phyloP scores from a whole-genome alignment of 2,113 vertebrate genomes.

The Oceanodroma tethys region DNA sequence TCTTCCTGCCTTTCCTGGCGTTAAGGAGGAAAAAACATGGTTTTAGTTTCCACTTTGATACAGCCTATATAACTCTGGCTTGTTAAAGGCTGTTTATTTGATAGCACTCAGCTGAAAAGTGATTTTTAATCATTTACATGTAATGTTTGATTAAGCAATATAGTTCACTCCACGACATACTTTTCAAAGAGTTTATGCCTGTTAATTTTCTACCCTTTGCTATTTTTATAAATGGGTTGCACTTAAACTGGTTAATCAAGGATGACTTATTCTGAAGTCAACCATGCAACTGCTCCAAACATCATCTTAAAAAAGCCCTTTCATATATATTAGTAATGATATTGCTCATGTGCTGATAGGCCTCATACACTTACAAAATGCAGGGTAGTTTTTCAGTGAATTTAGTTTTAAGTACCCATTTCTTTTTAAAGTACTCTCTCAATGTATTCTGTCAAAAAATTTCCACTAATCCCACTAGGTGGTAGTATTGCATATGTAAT shows the following conservation, averaged over 20 bases:
- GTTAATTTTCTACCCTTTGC: background rate
- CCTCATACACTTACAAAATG: background rate
- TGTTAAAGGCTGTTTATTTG: background rate
- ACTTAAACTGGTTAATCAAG: background rate
- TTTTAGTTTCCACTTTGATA: background rate
- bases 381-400: background rate
- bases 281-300: background rate
- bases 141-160: background rate
- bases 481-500: slow-evolving; percentile 10
- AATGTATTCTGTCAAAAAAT: background rate
- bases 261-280: background rate
- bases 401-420: background rate
- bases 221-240: background rate
- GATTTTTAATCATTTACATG: background rate
- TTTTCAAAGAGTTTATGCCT: background rate
- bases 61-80: background rate
- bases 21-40: background rate
- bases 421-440: background rate
- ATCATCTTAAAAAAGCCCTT: background rate
- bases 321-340: background rate
- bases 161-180: background rate
- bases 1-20: background rate
- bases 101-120: background rate
- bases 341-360: background rate
- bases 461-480: slow-evolving; percentile 33